Evolutionary conservation across 2,888 invertebrate species (phyloP), one percentile per base, ranked within the genome.

Genomic region (Aquatica leii): DNA sequence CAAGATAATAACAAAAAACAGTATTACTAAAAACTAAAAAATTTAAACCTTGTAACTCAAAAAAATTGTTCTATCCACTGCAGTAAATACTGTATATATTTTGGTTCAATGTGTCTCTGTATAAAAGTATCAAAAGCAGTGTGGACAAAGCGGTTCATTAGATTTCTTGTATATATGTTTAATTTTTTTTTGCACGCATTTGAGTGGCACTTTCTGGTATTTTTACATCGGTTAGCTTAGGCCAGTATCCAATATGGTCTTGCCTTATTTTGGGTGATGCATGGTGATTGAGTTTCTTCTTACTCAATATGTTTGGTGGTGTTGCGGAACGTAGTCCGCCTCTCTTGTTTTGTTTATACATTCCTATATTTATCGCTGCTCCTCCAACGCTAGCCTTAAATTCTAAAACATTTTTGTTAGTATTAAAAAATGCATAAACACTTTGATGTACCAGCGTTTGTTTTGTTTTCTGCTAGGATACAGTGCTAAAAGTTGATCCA

Each of bases 401-500:
- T n/a, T 40, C 40, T 8, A 40, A 40, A 2, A 40, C 12, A 40
- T 40, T 14, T n/a, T n/a, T n/a, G n/a, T 8, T 40, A 2, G 2
- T 40, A 40, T 40, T 40, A 46, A 9, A 17, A 46, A 46, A 46
- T 15, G 46, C 46, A 46, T 46, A 17, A 46, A 46, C 2, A 15
- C 15, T 3, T 17, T 3, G 12, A 46, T 46, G 9, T 46, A 46
- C n/a, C n/a, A n/a, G n/a, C n/a, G n/a, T n/a, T n/a, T n/a, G n/a
- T n/a, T n/a, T n/a, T n/a, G n/a, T n/a, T 12, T 50, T 50, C 14
- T 50, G 6, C 11, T n/a, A 1, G 31, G 50, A 50, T 50, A 50
- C 12, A 50, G 31, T 18, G 50, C 50, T 8, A 50, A 12, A 8
- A 50, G 50, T 50, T 50, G n/a, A n/a, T n/a, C n/a, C n/a, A n/a